Percentiles rank a stretch among this genome's conserved stretches.
These are phyloP conservation scores for Operophtera brumata DNA, from an alignment of 2,888 invertebrate genomes.

Conservation along the genomic window DNA sequence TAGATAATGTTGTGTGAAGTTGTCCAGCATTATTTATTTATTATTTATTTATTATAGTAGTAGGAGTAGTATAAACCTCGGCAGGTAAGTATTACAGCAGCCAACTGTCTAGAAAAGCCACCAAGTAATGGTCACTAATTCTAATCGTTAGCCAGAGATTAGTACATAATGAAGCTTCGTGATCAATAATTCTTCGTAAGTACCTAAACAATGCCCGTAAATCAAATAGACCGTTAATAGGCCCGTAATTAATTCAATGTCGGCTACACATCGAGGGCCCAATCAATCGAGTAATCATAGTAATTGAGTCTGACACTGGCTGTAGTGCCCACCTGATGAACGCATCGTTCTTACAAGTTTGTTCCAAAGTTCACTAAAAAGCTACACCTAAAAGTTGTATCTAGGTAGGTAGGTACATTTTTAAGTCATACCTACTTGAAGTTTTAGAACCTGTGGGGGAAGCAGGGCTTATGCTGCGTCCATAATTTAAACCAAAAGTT, in stretches of 20 bases:
- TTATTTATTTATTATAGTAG: too few relatives aligned
- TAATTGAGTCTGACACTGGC: slow-evolving; percentile 61
- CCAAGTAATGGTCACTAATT: neutral
- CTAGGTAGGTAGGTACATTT: too few relatives aligned
- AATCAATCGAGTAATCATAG: slow-evolving; percentile 66
- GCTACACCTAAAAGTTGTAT: too few relatives aligned
- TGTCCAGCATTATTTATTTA: too few relatives aligned
- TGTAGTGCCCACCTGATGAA: slow-evolving; percentile 20
- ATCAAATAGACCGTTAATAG: slow-evolving; percentile 34
- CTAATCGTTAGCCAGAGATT: neutral
- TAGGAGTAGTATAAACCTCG: too few relatives aligned
- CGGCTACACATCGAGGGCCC: slow-evolving; percentile 50
- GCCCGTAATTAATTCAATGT: slow-evolving; percentile 57
- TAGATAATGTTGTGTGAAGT: too few relatives aligned
- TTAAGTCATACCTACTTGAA: too few relatives aligned
- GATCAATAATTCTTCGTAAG: slow-evolving; percentile 14
- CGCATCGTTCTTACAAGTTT: neutral
- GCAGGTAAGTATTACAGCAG: too few relatives aligned
- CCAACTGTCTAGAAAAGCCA: too few relatives aligned
- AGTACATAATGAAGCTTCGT: neutral
- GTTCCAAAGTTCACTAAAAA: neutral
- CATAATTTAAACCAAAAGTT: too few relatives aligned
- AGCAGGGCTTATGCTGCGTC: too few relatives aligned
- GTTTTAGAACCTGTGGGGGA: too few relatives aligned
- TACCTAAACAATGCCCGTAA: slow-evolving; percentile 25